These are phyloP conservation scores for Phylloscopus whistleri DNA, from an alignment of 2,113 vertebrate genomes.

Conservation along the genomic window DNA sequence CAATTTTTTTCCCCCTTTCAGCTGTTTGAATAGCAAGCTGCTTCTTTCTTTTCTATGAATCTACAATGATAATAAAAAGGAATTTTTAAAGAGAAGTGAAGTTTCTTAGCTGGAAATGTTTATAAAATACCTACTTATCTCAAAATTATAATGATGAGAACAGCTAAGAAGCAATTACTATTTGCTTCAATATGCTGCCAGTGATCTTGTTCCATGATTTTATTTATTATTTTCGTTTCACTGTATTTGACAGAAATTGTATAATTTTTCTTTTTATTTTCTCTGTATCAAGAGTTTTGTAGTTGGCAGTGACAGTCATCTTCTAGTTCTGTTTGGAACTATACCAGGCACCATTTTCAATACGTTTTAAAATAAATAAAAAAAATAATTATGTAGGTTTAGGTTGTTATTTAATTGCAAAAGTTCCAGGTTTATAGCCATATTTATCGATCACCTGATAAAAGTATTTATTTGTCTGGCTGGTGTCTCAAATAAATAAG, in stretches of 20 bases:
- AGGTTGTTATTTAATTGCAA: neutral
- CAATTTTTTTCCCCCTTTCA: neutral
- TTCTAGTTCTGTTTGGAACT: neutral
- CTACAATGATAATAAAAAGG: slow-evolving; percentile 44
- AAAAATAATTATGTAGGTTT: neutral
- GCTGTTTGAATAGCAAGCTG: neutral
- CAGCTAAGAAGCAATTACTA: slow-evolving; percentile 8
- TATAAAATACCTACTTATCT: slow-evolving; percentile 42
- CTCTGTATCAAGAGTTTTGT: neutral
- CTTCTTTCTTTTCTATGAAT: neutral
- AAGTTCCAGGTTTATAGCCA: neutral
- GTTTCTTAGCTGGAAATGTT: slow-evolving; percentile 32
- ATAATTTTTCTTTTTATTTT: neutral
- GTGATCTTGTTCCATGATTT: slow-evolving; percentile 9
- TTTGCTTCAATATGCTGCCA: slow-evolving; percentile 8
- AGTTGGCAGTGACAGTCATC: neutral
- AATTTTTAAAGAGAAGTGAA: slow-evolving; percentile 49
- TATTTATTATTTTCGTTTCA: slow-evolving; percentile 29
- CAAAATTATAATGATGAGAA: slow-evolving; percentile 8
- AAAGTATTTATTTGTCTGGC: neutral
- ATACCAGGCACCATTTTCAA: neutral
- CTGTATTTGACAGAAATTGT: neutral
- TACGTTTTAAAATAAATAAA: neutral
- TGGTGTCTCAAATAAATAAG: neutral
- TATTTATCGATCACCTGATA: neutral